A percentile compares a stretch with the other conserved stretches of the same genome.
Evolutionary conservation across 2,797 vertebrate species (phyloP).

Genomic region (Rhabdophis nuchalis): DNA sequence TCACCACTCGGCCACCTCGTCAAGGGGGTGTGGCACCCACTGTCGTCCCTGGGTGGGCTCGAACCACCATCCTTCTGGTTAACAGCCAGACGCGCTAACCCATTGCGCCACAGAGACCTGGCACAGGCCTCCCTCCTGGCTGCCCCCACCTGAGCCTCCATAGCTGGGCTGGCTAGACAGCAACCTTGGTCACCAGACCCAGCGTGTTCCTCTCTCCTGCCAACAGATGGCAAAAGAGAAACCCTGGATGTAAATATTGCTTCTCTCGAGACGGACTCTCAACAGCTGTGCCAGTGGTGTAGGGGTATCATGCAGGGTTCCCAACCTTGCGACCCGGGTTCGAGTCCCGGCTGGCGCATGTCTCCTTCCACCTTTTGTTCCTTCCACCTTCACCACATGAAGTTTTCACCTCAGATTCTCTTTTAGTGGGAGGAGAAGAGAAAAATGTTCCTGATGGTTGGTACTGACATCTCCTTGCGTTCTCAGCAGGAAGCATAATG

Average conservation of each 20-base stretch:
- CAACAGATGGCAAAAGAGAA: neutral
- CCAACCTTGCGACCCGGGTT: neutral
- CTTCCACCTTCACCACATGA: too few species aligned
- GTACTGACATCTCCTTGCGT: too few species aligned
- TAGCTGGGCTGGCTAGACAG: neutral
- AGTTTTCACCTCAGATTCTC: too few species aligned
- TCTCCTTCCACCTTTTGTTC: neutral
- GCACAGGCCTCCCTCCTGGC: too few species aligned
- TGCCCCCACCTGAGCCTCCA: neutral
- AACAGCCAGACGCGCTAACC: neutral
- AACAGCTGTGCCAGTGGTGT: neutral
- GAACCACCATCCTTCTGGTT: neutral
- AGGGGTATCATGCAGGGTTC: neutral
- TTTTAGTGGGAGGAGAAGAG: too few species aligned
- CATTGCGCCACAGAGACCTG: neutral
- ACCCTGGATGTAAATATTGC: too few species aligned
- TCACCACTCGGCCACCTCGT: too few species aligned
- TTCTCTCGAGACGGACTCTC: neutral
- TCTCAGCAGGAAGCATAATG: too few species aligned
- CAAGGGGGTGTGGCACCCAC: too few species aligned
- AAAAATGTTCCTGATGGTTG: too few species aligned
- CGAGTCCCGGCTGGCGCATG: neutral
- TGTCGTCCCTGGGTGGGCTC: neutral
- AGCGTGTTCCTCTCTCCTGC: accelerated
- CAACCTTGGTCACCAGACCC: accelerated